phyloP scores from a whole-genome alignment of 1,140 invertebrate genomes.

The silkworm (Bombyx mori) region ASM3026992v2 NC_085134.1:2181001-2181500 shows the following conservation, averaged over 20 bases:
- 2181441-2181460: too few relatives aligned
- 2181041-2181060: too few relatives aligned
- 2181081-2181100: background rate
- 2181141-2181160: constrained; percentile 88
- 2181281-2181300: constrained; percentile 77
- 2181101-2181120: constrained; percentile 6
- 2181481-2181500: too few relatives aligned
- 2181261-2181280: constrained; percentile 94
- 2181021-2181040: too few relatives aligned
- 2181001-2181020: too few relatives aligned
- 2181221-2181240: constrained; percentile 94
- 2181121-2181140: constrained; percentile 82
- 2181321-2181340: constrained; percentile 84
- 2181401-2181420: too few relatives aligned
- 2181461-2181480: too few relatives aligned
- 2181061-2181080: too few relatives aligned
- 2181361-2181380: too few relatives aligned
- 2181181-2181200: constrained; percentile 80
- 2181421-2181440: too few relatives aligned
- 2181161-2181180: constrained; percentile 78
- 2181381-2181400: too few relatives aligned
- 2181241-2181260: constrained; percentile 96
- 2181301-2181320: constrained; percentile 87
- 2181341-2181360: too few relatives aligned
- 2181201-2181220: constrained; percentile 85